Evolutionary conservation across 37 sponge, comb jelly and placozoan genomes (phyloP).

Genomic region (Bolinopsis microptera): DNA sequence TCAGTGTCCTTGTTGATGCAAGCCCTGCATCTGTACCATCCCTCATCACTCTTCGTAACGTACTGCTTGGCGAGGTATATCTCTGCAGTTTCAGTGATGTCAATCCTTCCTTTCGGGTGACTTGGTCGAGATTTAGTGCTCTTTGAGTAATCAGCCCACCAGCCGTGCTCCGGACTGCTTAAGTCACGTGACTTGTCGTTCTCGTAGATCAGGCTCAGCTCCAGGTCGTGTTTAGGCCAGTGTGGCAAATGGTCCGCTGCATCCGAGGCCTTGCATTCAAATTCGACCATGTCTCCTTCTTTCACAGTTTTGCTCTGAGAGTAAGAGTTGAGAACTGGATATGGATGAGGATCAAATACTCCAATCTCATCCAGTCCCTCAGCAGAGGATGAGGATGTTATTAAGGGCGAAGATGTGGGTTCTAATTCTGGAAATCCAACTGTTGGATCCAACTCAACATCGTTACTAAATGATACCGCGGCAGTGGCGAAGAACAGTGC

Average conservation of each 20-base stretch:
- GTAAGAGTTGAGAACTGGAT: not conserved
- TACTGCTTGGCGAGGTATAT: not conserved
- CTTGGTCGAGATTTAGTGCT: not conserved
- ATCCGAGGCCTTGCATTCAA: not conserved
- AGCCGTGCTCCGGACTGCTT: not conserved
- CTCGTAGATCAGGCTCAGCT: not conserved
- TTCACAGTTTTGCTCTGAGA: not conserved
- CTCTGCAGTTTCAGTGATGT: not conserved
- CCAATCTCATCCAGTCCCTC: no score
- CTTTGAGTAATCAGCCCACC: not conserved
- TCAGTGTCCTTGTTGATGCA: not conserved
- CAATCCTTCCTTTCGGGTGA: not conserved
- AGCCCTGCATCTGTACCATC: not conserved
- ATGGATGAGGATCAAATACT: not conserved
- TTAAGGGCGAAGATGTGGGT: no score
- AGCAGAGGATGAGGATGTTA: no score
- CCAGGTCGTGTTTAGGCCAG: not conserved
- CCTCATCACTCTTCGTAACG: not conserved
- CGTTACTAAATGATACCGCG: no score
- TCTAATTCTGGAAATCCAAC: no score
- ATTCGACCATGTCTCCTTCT: not conserved
- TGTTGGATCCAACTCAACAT: no score
- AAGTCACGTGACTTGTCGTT: not conserved
- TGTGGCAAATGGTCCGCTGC: not conserved
- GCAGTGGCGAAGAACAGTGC: no score